Base-by-base conservation (phyloP, 2,888 invertebrate species). In the Volucella zonaria region DNA sequence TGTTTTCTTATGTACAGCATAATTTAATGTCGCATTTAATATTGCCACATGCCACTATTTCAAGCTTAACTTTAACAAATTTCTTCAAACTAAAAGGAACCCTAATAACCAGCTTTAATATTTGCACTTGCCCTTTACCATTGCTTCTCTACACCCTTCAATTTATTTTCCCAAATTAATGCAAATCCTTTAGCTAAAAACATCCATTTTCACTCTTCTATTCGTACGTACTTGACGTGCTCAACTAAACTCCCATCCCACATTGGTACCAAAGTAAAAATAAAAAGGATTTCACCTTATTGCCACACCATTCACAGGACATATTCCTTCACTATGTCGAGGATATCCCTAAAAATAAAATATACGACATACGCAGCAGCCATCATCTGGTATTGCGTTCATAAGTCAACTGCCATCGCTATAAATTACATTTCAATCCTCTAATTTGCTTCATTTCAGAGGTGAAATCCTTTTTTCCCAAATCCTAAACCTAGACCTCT, bases 371-470 rank as follows among this genome's bases (percentile, higher is more conserved):
- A 85, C 71, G 73, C 71, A 73, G 73, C 73, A 85, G 59, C 76
- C 85, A 85, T 85, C 76, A 85, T 85, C 81, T 81, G 81, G 62
- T 67, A 74, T 78, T 64, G 73, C 74, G 78, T 77, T 77, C 86
- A 82, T 86, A 86, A 86, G 82, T 86, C 86, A 86, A 86, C 82
- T 78, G 54, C 82, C 77, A 70, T 67, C 23, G 82, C 70, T 74
- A 86, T 86, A 86, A 86, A 86, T 86, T 61, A 86, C 74, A 54
- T 78, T 78, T 68, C 86, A 86, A 86, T 86, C 86, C 86, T 86
- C 82, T 86, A 86, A 86, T 86, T 86, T 86, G 86, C 77, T 86
- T 82, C 82, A 82, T 77, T 86, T 78, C 82, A 47, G 74, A 86
- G 81, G 82, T 81, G 59, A 79, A 82, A 86, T 82, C 86, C 78